These are phyloP conservation scores for Perodicticus potto DNA, from an alignment of 2,797 vertebrate species.

Conservation along the genomic window DNA sequence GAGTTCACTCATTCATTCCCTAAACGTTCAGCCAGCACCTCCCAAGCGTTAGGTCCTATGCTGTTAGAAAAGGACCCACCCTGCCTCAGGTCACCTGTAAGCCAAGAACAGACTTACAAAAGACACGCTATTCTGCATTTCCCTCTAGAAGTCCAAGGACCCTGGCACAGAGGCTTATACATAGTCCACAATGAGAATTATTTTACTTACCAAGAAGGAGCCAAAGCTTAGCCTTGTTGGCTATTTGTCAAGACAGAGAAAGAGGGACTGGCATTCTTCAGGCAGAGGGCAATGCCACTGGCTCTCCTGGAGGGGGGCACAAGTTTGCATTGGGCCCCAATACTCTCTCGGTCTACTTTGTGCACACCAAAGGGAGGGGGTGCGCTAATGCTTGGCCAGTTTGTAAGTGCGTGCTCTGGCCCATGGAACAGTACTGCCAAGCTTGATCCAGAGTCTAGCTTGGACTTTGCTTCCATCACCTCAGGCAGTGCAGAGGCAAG, in stretches of 20 bases:
- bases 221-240: neutral
- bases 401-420: neutral
- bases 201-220: neutral
- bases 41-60: neutral
- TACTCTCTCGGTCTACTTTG: neutral
- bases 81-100: neutral
- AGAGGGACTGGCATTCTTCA: neutral
- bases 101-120: neutral
- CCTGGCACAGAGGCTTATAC: neutral
- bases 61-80: neutral
- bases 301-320: neutral
- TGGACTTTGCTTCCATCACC: neutral
- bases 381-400: neutral
- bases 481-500: neutral
- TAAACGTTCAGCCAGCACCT: neutral
- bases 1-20: neutral
- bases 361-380: neutral
- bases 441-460: neutral
- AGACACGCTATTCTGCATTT: neutral
- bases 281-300: neutral
- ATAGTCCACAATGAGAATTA: neutral
- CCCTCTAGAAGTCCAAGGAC: neutral
- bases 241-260: neutral
- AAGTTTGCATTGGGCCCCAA: neutral
- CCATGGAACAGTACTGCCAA: neutral